Conservation (phyloP, 2,797 vertebrate genomes). For the Hylomyscus alleni region DNA sequence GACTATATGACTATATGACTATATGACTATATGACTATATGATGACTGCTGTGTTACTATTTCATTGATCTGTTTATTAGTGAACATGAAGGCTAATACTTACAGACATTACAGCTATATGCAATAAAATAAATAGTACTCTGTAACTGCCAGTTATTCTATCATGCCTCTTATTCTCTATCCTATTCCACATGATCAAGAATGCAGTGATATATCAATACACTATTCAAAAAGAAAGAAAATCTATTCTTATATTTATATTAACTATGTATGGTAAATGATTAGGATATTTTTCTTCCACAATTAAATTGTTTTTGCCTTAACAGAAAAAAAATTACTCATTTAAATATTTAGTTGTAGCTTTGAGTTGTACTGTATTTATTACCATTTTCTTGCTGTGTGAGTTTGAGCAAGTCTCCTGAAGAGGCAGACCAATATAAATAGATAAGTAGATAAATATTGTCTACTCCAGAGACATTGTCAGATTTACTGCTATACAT, state of each 20-base stretch:
- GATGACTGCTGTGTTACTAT: neutral
- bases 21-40: too few relatives aligned
- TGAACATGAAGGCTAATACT: constrained; percentile 8
- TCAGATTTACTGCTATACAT: neutral
- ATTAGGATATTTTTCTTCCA: constrained; percentile 20
- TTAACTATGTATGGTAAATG: neutral
- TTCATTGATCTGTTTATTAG: neutral
- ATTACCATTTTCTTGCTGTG: neutral
- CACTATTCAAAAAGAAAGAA: neutral
- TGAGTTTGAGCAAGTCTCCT: neutral
- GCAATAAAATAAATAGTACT: neutral
- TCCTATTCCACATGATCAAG: constrained; percentile 1
- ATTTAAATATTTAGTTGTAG: constrained; percentile 39
- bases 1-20: too few relatives aligned
- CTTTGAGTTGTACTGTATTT: neutral
- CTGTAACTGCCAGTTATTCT: neutral
- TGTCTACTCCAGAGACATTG: neutral
- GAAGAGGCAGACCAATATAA: neutral
- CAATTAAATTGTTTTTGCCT: constrained; percentile 28
- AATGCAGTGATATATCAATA: constrained; percentile 28
- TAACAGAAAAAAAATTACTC: neutral
- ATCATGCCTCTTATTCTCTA: neutral
- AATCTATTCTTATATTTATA: neutral
- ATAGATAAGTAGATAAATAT: neutral
- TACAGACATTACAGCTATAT: neutral